Evolutionary conservation across 92 coral and sea anemone genomes (phyloP).

Genomic region (Palythoa heliodiscus): DNA sequence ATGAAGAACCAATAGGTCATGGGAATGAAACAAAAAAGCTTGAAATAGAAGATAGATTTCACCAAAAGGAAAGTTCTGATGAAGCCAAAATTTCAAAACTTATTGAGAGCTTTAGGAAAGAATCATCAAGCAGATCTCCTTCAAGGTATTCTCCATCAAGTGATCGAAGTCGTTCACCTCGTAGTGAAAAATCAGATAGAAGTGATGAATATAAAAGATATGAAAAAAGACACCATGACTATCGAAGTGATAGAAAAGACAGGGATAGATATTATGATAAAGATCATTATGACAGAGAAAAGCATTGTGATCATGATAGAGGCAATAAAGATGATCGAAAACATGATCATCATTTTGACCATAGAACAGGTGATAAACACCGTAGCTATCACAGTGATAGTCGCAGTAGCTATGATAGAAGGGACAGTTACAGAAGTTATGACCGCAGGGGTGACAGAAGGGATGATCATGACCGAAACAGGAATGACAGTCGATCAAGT

Average conservation of each 20-base stretch:
- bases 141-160: slow-evolving; percentile 55
- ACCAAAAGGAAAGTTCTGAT: slow-evolving; percentile 47
- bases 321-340: slow-evolving; percentile 66
- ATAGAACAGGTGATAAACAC: slow-evolving; percentile 67
- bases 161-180: slow-evolving; percentile 73
- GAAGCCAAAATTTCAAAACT: slow-evolving; percentile 54
- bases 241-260: slow-evolving; percentile 72
- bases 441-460: slow-evolving; percentile 70
- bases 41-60: neutral
- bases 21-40: slow-evolving; percentile 3
- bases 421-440: slow-evolving; percentile 60
- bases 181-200: slow-evolving; percentile 60
- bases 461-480: slow-evolving; percentile 72
- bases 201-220: slow-evolving; percentile 66
- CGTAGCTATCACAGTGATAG: slow-evolving; percentile 58
- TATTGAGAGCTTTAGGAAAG: slow-evolving; percentile 72
- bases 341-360: slow-evolving; percentile 67
- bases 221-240: slow-evolving; percentile 70
- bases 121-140: slow-evolving; percentile 55
- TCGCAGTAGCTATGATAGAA: slow-evolving; percentile 57
- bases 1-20: slow-evolving; percentile 19
- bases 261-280: slow-evolving; percentile 63
- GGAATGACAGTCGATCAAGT: slow-evolving; percentile 66
- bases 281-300: slow-evolving; percentile 61
- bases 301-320: slow-evolving; percentile 65